Evolutionary conservation across 2,113 vertebrate genomes (phyloP).

Genomic region (Cavia aperea): DNA sequence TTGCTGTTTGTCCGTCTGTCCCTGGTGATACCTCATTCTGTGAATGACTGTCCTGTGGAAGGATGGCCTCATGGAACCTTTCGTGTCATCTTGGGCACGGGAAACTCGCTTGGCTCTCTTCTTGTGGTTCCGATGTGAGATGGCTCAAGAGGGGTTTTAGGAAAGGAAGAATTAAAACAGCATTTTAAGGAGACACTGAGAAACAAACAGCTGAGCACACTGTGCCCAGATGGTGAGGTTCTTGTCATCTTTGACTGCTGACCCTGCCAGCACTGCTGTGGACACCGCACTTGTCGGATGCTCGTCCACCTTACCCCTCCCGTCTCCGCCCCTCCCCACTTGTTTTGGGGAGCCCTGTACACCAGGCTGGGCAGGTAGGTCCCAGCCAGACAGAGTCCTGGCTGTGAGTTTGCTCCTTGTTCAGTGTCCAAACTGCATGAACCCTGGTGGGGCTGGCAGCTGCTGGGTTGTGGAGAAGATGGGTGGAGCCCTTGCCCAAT

Average conservation of each 20-base stretch:
- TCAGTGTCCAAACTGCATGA: constrained; percentile 71
- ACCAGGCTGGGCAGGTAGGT: constrained; percentile 25
- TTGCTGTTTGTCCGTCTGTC: not conserved
- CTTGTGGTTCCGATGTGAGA: not conserved
- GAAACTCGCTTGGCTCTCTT: not conserved
- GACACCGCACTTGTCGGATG: not conserved
- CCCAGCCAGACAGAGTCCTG: constrained; percentile 66
- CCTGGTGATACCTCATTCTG: not conserved
- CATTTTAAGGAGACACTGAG: not conserved
- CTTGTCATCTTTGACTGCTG: not conserved
- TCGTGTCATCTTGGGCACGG: not conserved
- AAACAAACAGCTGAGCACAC: not conserved
- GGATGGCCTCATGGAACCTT: not conserved
- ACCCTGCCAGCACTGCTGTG: not conserved
- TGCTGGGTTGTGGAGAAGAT: constrained; percentile 61
- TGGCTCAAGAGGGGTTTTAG: not conserved
- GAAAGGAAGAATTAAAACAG: not conserved
- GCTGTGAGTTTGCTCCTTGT: constrained; percentile 63
- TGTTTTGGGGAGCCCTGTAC: constrained; percentile 25
- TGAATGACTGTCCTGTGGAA: not conserved
- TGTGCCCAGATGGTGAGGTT: not conserved
- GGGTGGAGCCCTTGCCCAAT: constrained; percentile 49
- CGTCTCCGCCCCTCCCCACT: not conserved
- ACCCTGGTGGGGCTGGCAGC: constrained; percentile 64
- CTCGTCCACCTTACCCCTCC: not conserved